These are phyloP conservation scores for Nymphicus hollandicus DNA, from an alignment of 2,113 vertebrate species.

Conservation along the genomic window DNA sequence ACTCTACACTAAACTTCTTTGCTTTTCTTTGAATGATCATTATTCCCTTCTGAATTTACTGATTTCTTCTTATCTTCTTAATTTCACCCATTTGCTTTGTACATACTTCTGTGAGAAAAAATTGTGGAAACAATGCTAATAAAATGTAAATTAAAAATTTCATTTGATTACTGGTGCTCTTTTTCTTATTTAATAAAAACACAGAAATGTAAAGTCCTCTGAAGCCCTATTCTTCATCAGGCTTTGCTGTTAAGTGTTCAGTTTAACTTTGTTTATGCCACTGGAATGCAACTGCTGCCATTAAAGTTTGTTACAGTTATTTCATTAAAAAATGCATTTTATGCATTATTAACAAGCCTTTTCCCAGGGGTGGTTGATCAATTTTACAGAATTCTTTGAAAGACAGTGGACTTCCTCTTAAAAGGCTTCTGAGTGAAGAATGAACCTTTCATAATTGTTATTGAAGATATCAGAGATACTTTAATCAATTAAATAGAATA, in stretches of 20 bases:
- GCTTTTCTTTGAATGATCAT: background rate
- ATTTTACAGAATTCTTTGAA: background rate
- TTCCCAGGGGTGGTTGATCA: background rate
- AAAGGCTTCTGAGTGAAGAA: background rate
- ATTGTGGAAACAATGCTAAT: background rate
- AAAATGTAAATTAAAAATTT: constrained; percentile 1
- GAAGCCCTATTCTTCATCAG: background rate
- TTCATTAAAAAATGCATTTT: background rate
- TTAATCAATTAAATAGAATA: background rate
- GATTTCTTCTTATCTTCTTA: background rate
- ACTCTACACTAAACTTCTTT: background rate
- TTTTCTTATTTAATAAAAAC: background rate
- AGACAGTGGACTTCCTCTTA: background rate
- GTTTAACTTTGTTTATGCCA: background rate
- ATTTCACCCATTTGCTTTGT: background rate
- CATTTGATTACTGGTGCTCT: background rate
- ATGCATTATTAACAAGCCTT: background rate
- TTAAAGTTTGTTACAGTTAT: background rate
- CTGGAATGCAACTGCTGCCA: background rate
- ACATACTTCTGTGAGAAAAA: background rate
- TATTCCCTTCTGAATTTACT: background rate
- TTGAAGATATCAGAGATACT: background rate
- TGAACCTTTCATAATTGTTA: background rate
- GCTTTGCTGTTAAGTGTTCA: background rate
- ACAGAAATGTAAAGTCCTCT: background rate